Evolutionary conservation across 2,888 invertebrate species (phyloP), one percentile per base, ranked within the genome.

Genomic region (Campaea margaritaria): DNA sequence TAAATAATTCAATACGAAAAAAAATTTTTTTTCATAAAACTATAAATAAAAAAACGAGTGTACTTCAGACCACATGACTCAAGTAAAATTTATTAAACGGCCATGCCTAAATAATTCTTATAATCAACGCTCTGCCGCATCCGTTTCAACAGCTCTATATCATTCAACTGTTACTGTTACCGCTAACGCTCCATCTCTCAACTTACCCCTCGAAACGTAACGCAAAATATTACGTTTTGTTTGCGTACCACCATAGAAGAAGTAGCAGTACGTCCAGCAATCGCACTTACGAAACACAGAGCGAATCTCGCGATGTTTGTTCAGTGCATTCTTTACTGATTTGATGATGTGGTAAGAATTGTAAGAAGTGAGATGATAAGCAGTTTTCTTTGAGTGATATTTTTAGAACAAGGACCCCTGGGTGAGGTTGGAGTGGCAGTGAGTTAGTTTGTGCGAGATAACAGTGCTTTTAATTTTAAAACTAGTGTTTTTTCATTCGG

Each of bases 251-350:
- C 78, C 31, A 31, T 9, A 31, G 31, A 31, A 31, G 7, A 31
- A 9, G 9, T 1, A 9, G 8, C 10, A 31, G 31, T 9, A 31
- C 7, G 1, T 7, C 27, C 10, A 76, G 80, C 80, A 81, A 84
- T 79, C 68, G 63, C 76, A 78, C 81, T 88, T 86, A 85, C 81
- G 83, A 82, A 85, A 87, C 70, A 64, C 15, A 5, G 64, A 72
- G 80, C 77, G 75, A 81, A 83, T 82, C 60, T 55, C 36, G 15
- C 73, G 74, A 63, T 83, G 82, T 87, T 83, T 83, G 70, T 65
- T 69, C 67, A 70, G 58, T 46, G 70, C 81, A 83, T 85, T 79
- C 79, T 68, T 71, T 50, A 62, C 57, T 61, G 50, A 61, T 56
- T 56, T 58, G 64, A 66, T 67, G 61, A 63, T 64, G 65, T 54